Evolutionary conservation across 2,888 invertebrate genomes (phyloP).

Genomic region (Mantis religiosa): DNA sequence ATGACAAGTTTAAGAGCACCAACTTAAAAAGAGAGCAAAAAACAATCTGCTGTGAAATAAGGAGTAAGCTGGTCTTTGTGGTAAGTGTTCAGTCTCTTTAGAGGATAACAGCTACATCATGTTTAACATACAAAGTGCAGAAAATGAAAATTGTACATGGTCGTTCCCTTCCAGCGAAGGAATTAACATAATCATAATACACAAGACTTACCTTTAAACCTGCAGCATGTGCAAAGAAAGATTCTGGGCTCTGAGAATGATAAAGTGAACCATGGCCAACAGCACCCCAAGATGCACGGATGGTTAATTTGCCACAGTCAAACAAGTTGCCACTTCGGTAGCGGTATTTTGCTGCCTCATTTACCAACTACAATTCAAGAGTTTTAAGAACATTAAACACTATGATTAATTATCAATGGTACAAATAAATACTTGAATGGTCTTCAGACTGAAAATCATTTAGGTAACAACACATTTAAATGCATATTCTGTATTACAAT

Average conservation of each 20-base stretch:
- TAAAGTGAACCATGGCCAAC: constrained; percentile 97
- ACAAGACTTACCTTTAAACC: constrained; percentile 69
- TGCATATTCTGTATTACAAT: no score
- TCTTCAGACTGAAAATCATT: no score
- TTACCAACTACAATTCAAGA: constrained; percentile 57
- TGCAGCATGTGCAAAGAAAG: constrained; percentile 93
- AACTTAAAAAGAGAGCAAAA: no score
- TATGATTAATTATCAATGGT: background rate
- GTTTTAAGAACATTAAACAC: background rate
- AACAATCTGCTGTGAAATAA: no score
- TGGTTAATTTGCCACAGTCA: constrained; percentile 85
- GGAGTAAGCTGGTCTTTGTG: no score
- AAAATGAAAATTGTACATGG: background rate
- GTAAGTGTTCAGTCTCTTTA: background rate
- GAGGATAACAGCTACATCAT: background rate
- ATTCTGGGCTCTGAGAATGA: constrained; percentile 97
- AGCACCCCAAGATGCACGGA: constrained; percentile 92
- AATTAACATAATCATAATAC: background rate
- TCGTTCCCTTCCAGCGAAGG: background rate
- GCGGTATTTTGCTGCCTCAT: constrained; percentile 91
- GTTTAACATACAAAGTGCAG: background rate
- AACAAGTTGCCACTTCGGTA: constrained; percentile 89
- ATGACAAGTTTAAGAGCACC: no score
- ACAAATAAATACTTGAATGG: background rate
- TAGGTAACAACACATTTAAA: no score